phyloP scores from a whole-genome alignment of 2,113 vertebrate genomes.

The Bucco capensis region DNA sequence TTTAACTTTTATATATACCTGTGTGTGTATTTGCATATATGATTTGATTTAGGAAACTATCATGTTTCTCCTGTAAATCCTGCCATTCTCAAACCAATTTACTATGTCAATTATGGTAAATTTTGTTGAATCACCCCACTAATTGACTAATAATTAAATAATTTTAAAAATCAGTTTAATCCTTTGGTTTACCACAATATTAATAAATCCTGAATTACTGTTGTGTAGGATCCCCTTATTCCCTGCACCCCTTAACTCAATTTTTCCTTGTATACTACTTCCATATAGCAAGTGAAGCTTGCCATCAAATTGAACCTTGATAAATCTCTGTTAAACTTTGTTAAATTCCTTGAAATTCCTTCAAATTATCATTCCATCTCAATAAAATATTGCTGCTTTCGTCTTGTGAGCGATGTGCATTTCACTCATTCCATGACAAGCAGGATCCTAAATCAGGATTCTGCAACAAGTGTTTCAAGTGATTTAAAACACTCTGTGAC shows the following conservation, averaged over 20 bases:
- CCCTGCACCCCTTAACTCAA: background rate
- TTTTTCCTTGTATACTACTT: background rate
- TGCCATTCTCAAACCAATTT: background rate
- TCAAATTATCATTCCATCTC: background rate
- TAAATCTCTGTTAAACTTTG: background rate
- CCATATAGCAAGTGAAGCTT: background rate
- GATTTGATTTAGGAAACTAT: background rate
- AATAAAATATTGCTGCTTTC: background rate
- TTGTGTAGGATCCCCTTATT: background rate
- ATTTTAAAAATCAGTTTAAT: background rate
- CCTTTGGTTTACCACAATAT: background rate
- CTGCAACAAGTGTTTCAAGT: background rate
- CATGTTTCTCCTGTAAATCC: background rate
- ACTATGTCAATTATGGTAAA: background rate
- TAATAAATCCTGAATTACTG: background rate
- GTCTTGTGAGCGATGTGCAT: background rate
- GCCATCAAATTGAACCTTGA: background rate
- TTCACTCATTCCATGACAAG: background rate
- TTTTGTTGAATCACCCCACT: background rate
- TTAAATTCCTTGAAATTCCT: background rate
- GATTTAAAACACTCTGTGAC: background rate
- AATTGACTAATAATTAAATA: no score
- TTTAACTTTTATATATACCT: background rate
- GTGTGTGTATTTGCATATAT: background rate
- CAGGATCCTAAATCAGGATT: background rate